Base-by-base conservation (phyloP, 2,113 vertebrate genomes). In the Dicaeum eximium region DNA sequence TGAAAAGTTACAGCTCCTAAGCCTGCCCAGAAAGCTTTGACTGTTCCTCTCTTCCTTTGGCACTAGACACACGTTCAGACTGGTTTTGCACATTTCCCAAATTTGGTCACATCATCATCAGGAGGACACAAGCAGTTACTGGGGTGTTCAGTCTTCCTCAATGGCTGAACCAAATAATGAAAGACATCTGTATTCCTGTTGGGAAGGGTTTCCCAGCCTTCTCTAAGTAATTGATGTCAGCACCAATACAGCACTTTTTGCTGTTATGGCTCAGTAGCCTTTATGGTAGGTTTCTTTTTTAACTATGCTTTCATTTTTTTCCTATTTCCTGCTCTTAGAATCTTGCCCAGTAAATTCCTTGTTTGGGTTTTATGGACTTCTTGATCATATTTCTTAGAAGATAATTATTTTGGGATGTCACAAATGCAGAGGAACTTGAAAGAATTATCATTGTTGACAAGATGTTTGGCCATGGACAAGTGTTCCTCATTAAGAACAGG, bases 401-500 rank as follows among this genome's bases (percentile, higher is more conserved):
- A 93, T 93, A 90, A 95, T 97, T 96, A 57, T 95, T 97, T 93
- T 54, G 77, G 83, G 83, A 95, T 97, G 96, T 95, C 80, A 91
- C 51, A 87, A 48, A n/a, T 7, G 0, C 2, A 6, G 93, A 94
- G 64, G 51, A 91, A 33, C 83, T 94, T 15, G 3, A 81, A 94
- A 95, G 88, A 95, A 94, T 95, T 89, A 95, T 75, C 86, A 78
- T 86, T 93, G 90, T 90, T 93, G 95, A 97, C 94, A 95, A 95
- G 74, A 96, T 92, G 74, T 92, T 95, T 92, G 78, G 70, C 86
- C 75, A 28, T n/a, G 67, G 88, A 86, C 93, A 95, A 97, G 79
- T 96, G 97, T 96, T 97, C 91, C 87, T 96, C 74, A 95, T 97
- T 97, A 96, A 95, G 90, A 75, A 88, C 56, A 95, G 73, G 85